A percentile compares a stretch with the other conserved stretches of the same genome.
phyloP scores from a whole-genome alignment of 1,140 invertebrate species.

The Pteromalus puparum region DNA sequence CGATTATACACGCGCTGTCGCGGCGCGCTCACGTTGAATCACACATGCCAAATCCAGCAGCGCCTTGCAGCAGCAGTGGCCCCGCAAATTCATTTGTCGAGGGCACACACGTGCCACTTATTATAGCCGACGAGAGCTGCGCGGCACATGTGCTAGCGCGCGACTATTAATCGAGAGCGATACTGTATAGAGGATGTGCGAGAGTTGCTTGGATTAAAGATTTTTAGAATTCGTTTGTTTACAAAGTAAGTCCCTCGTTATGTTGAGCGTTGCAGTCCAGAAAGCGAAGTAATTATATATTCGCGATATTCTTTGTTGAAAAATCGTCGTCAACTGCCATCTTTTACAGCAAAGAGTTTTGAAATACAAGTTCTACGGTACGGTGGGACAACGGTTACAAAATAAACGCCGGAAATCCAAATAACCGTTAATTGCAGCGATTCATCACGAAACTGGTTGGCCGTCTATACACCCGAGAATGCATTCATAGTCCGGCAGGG shows the following conservation, averaged over 20 bases:
- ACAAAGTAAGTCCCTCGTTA: no score
- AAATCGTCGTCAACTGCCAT: no score
- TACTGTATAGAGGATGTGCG: background rate
- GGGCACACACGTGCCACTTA: slow-evolving; percentile 65
- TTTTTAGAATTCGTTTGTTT: no score
- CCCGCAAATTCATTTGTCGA: slow-evolving; percentile 67
- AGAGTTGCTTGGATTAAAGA: no score
- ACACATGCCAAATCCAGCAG: slow-evolving; percentile 65
- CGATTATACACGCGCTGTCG: slow-evolving; percentile 61
- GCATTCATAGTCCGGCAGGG: background rate
- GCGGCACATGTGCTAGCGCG: background rate
- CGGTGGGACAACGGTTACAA: no score
- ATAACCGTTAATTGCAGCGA: background rate
- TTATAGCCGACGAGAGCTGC: slow-evolving; percentile 52
- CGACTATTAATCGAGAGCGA: slow-evolving; percentile 25
- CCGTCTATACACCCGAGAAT: background rate
- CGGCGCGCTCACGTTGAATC: slow-evolving; percentile 58
- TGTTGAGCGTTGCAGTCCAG: no score
- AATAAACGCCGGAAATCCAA: no score
- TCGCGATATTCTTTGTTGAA: no score
- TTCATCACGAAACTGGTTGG: background rate
- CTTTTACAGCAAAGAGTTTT: background rate
- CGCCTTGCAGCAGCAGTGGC: slow-evolving; percentile 8
- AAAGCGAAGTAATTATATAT: no score
- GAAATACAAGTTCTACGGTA: background rate